These are phyloP conservation scores for Syrmaticus mikado DNA, from an alignment of 2,113 vertebrate species.

Conservation along the genomic window DNA sequence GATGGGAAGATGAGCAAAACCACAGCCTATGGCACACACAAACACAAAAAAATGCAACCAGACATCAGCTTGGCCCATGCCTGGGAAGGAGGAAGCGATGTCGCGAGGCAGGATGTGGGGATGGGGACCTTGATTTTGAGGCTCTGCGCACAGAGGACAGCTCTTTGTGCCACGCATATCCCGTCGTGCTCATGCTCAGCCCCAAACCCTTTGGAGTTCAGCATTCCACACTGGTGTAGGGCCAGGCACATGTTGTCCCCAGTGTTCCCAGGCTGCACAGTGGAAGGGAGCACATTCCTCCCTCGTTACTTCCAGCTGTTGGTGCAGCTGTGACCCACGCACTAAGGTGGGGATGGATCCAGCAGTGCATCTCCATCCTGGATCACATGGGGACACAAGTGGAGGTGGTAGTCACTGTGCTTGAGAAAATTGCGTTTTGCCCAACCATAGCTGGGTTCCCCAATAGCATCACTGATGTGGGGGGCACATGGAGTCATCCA, in stretches of 20 bases:
- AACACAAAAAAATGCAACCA: neutral
- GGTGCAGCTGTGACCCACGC: neutral
- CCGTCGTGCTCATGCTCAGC: neutral
- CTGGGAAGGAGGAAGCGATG: constrained; percentile 9
- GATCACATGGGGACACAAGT: neutral
- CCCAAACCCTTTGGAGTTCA: neutral
- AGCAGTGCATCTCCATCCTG: fast-evolving
- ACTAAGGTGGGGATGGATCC: neutral
- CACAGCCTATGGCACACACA: neutral
- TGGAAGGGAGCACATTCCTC: fast-evolving
- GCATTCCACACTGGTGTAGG: fast-evolving
- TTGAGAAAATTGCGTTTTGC: neutral
- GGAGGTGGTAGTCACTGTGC: too few species aligned
- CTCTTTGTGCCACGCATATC: neutral
- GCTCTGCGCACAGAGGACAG: neutral
- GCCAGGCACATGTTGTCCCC: neutral
- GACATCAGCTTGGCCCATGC: neutral
- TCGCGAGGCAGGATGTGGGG: neutral
- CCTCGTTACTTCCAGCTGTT: neutral
- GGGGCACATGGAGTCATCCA: neutral
- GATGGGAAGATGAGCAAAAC: neutral
- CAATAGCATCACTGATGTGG: neutral
- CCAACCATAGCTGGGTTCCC: neutral
- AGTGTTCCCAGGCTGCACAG: fast-evolving
- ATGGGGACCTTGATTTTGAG: fast-evolving